Conservation (phyloP, 2,113 vertebrate genomes). For the Eublepharis macularius region DNA sequence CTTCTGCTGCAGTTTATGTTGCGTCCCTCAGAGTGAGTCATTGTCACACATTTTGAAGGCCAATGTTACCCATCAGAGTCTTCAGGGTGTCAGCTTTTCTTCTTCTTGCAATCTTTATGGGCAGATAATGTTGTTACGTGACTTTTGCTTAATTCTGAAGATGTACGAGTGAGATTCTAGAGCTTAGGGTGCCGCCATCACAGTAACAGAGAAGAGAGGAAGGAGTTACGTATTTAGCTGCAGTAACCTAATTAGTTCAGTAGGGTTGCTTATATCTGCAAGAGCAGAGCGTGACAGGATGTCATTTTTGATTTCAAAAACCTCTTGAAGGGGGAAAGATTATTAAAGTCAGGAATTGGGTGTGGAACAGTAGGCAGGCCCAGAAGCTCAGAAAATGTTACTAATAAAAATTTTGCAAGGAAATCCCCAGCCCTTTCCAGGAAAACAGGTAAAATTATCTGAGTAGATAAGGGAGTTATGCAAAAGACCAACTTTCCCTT, state of each 20-base stretch:
- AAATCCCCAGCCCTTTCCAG: constrained; percentile 3
- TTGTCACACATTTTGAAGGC: constrained; percentile 65
- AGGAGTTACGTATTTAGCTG: constrained; percentile 39
- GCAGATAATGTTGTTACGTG: constrained; percentile 35
- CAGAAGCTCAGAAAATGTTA: constrained; percentile 5
- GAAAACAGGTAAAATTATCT: constrained; percentile 1
- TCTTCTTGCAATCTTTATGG: constrained; percentile 68
- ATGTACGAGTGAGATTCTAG: constrained; percentile 43
- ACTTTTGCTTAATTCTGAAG: constrained; percentile 32
- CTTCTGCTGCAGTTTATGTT: constrained; percentile 66
- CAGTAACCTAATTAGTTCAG: constrained; percentile 21
- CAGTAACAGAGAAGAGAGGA: constrained; percentile 33
- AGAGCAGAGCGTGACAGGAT: neutral
- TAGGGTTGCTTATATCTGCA: constrained; percentile 23
- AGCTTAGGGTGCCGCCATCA: constrained; percentile 39
- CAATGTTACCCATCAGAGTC: constrained; percentile 42
- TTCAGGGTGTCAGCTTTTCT: constrained; percentile 62
- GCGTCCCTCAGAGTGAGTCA: constrained; percentile 73
- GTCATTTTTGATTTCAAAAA: constrained; percentile 9
- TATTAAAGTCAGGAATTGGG: constrained; percentile 4
- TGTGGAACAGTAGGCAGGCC: neutral
- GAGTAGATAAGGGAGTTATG: neutral
- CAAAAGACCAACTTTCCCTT: neutral
- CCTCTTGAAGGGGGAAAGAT: constrained; percentile 4
- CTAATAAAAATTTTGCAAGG: neutral